Evolutionary conservation across 2,113 vertebrate species (phyloP).

Genomic region (Eleginops maclovinus): DNA sequence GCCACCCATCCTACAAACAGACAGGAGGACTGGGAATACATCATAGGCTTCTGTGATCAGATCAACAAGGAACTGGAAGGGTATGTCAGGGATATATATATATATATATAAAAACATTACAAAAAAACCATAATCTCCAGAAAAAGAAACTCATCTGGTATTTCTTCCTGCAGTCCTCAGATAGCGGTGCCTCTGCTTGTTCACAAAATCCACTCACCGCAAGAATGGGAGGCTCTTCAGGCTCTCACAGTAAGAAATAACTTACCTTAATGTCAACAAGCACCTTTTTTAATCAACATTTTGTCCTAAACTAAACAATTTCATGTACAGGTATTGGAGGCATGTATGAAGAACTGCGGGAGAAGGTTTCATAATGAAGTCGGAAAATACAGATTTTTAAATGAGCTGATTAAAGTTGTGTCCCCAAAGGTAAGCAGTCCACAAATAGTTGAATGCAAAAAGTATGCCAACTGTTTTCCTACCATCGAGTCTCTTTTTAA

Average conservation of each 20-base stretch:
- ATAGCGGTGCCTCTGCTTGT: slow-evolving; percentile 93
- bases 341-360: slow-evolving; percentile 98
- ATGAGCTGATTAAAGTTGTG: slow-evolving; percentile 97
- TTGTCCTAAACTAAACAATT: neutral
- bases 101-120: too few relatives aligned
- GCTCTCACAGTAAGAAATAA: slow-evolving; percentile 90
- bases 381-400: slow-evolving; percentile 96
- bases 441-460: neutral
- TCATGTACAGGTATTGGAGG: slow-evolving; percentile 91
- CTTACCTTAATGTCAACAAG: neutral
- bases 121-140: neutral
- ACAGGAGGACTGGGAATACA: slow-evolving; percentile 99
- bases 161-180: slow-evolving; percentile 87
- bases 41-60: slow-evolving; percentile 98
- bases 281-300: neutral
- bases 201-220: slow-evolving; percentile 96
- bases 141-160: slow-evolving; percentile 6
- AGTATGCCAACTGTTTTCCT: neutral
- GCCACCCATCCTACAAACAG: slow-evolving; percentile 96
- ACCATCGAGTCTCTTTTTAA: neutral
- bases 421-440: slow-evolving; percentile 92
- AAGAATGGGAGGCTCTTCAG: slow-evolving; percentile 98
- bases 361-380: slow-evolving; percentile 96
- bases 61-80: slow-evolving; percentile 98
- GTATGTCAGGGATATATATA: slow-evolving; percentile 76